Conservation (phyloP, 2,888 invertebrate genomes). For the Coenonympha arcania region DNA sequence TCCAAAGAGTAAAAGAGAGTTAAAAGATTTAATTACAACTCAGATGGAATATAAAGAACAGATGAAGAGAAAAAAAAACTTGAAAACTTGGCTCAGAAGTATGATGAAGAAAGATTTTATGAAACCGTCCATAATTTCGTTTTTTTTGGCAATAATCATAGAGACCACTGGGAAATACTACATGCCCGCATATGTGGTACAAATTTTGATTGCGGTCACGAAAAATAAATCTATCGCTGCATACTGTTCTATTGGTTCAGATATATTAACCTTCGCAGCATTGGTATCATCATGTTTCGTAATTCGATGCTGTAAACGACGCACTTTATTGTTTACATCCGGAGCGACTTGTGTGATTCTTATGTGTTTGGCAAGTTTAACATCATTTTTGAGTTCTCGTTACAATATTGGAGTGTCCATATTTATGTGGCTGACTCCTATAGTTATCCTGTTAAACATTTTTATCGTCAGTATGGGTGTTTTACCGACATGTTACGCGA, state of each 20-base stretch:
- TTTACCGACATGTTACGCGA: constrained; percentile 17
- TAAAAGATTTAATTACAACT: constrained; percentile 30
- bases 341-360: constrained; percentile 31
- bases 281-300: constrained; percentile 32
- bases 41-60: constrained; percentile 25
- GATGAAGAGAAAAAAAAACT: constrained; percentile 13
- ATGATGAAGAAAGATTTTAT: constrained; percentile 35
- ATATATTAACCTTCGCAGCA: constrained; percentile 33
- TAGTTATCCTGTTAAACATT: constrained; percentile 18
- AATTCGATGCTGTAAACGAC: constrained; percentile 33
- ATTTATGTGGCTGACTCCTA: constrained; percentile 35
- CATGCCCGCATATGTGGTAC: constrained; percentile 35
- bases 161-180: constrained; percentile 41
- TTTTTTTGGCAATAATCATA: constrained; percentile 34
- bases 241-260: constrained; percentile 38
- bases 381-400: constrained; percentile 30
- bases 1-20: constrained; percentile 30
- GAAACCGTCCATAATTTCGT: constrained; percentile 34
- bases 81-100: constrained; percentile 21
- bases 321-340: constrained; percentile 35
- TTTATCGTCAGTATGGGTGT: constrained; percentile 12
- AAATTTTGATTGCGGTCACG: constrained; percentile 38
- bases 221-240: constrained; percentile 33
- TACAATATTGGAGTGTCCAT: constrained; percentile 16
- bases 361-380: constrained; percentile 34